These are phyloP conservation scores for Saguinus midas DNA, from an alignment of 2,113 vertebrate species.

Conservation along the genomic window DNA sequence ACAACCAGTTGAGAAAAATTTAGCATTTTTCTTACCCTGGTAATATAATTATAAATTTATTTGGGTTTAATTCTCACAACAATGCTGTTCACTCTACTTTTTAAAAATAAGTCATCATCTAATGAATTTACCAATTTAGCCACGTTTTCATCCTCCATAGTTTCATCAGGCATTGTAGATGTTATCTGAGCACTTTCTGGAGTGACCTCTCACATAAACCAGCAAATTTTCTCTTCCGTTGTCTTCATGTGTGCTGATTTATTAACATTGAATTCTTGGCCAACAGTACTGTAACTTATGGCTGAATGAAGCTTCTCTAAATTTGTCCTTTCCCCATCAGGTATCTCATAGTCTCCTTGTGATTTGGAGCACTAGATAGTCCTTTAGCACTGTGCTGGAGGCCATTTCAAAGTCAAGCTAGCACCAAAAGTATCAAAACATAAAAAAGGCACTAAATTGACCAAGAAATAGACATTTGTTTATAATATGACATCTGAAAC, in stretches of 20 bases:
- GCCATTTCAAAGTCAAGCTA: background rate
- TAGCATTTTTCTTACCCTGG: background rate
- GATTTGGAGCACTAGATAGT: background rate
- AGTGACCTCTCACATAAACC: background rate
- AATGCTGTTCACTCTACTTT: background rate
- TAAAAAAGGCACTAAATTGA: background rate
- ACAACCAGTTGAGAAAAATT: background rate
- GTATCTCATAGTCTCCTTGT: background rate
- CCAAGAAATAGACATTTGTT: background rate
- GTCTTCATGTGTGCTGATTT: background rate
- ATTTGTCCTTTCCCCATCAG: background rate
- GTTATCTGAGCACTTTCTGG: background rate
- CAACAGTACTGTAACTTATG: background rate
- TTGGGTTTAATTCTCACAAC: background rate
- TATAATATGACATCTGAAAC: background rate
- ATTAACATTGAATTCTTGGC: background rate
- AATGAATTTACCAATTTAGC: background rate
- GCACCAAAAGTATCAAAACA: background rate
- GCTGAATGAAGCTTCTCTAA: background rate
- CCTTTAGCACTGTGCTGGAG: background rate
- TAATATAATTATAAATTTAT: background rate
- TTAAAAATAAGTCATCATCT: background rate
- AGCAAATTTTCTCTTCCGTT: background rate
- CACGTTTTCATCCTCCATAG: background rate
- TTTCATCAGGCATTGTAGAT: background rate